These are phyloP conservation scores for Leptura quadrifasciata DNA, from an alignment of 2,888 invertebrate genomes.

Conservation along the genomic window DNA sequence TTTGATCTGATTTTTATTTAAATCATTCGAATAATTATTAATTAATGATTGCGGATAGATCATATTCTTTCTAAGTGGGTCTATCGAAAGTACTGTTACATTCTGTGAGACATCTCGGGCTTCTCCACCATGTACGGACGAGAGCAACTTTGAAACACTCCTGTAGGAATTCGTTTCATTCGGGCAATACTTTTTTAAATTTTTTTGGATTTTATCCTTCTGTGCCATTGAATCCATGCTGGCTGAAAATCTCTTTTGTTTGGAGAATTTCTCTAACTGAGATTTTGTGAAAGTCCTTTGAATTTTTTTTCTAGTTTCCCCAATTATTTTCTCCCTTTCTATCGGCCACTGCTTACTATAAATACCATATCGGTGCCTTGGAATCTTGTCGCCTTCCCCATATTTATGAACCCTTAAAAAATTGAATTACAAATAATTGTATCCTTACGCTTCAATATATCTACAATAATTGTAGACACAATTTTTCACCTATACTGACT, in stretches of 20 bases:
- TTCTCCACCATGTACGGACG: constrained; percentile 46
- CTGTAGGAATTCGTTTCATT: constrained; percentile 46
- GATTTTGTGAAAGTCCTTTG: constrained; percentile 52
- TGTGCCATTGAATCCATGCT: constrained; percentile 51
- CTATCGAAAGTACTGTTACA: not conserved
- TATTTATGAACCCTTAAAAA: constrained; percentile 66
- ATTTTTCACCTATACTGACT: constrained; percentile 76
- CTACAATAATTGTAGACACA: not conserved
- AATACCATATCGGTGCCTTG: constrained; percentile 74
- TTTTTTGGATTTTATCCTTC: constrained; percentile 31
- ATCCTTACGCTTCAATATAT: not conserved
- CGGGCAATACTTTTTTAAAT: constrained; percentile 36
- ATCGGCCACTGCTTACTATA: constrained; percentile 72
- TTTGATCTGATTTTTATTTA: constrained; percentile 33
- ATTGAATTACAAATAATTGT: not conserved
- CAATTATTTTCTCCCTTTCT: constrained; percentile 61
- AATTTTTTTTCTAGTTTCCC: constrained; percentile 54
- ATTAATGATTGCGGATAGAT: constrained; percentile 24
- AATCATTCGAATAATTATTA: not conserved
- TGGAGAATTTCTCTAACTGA: constrained; percentile 48
- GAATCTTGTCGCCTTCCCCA: constrained; percentile 72
- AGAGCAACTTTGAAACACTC: constrained; percentile 52
- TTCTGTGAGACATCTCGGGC: not conserved
- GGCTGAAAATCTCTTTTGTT: constrained; percentile 48
- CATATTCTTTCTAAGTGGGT: not conserved